Evolutionary conservation across 2,888 invertebrate genomes (phyloP).

Genomic region (Platycnemis pennipes): DNA sequence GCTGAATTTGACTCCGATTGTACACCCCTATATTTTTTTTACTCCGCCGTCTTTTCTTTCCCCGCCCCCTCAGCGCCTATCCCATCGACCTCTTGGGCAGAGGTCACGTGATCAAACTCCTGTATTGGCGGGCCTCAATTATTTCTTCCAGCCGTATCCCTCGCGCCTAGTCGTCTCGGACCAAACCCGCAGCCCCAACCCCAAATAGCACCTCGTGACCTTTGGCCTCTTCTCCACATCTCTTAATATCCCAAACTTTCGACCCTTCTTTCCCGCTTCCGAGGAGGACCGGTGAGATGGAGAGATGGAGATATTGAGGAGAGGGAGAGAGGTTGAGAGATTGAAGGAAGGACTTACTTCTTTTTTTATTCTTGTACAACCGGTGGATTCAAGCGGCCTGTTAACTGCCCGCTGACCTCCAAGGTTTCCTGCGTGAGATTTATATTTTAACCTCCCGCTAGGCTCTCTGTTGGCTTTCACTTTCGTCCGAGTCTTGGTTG

Average conservation of each 20-base stretch:
- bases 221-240: slow-evolving; percentile 10
- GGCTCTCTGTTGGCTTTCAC: neutral
- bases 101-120: slow-evolving; percentile 18
- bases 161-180: neutral
- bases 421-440: neutral
- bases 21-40: neutral
- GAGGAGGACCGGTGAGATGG: neutral
- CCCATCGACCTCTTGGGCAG: neutral
- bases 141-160: neutral
- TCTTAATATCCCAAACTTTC: neutral
- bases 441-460: slow-evolving; percentile 18
- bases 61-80: neutral
- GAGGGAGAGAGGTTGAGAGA: neutral
- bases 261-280: neutral
- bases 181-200: neutral
- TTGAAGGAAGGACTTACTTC: neutral
- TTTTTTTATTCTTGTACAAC: neutral
- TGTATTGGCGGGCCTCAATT: slow-evolving; percentile 7
- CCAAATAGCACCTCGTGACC: neutral
- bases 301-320: neutral
- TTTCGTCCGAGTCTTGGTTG: neutral
- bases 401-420: neutral
- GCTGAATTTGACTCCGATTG: neutral
- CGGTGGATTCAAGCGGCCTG: neutral
- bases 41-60: neutral